Base-by-base conservation (phyloP, 2,888 invertebrate genomes). In the Dexiosoma caninum region DNA sequence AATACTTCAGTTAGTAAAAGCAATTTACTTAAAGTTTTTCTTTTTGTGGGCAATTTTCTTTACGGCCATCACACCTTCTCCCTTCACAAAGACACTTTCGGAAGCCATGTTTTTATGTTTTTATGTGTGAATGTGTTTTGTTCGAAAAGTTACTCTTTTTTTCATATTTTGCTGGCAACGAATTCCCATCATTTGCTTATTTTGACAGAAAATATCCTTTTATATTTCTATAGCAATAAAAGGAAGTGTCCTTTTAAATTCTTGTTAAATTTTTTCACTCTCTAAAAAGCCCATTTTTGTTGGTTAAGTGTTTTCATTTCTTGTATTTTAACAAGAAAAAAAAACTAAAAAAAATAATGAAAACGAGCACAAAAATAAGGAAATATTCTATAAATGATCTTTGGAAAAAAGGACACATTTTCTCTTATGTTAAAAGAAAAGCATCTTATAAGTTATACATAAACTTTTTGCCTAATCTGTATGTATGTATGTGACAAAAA, bases 1-100 rank as follows among this genome's bases (percentile, higher is more conserved):
- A 83, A 84, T 83, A 83, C 82, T 79, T 82, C 82, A 82, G 69
- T 78, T 75, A 83, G 72, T 64, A 70, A 75, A 79, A 79, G 75
- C 75, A 79, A 79, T 64, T 79, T 79, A 57, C 75, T 70, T 66
- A 59, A 59, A 62, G 5, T 64, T 76, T 64, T 62, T 51, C 60
- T 4, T 37, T 69, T 4, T 37, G 14, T 16, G 64, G 30, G 16
- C 9, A 14, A 67, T 40, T 49, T 57, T 60, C 19, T 9, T 4
- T 19, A 44, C 27, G 14, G 16, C 42, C 51, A 53, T 21, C 49
- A 40, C 32, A 57, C 37, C 70, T 76, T 42, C 57, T 44, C 7
- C 16, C 10, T 27, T 51, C 14, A 12, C 23, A 35, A 75, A 66
- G 37, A 53, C 44, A 53, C 35, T 59, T 46, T n/a, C 37, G 35